Conservation (phyloP, 2,797 vertebrate genomes). For the Phoxinus dragarum region DNA sequence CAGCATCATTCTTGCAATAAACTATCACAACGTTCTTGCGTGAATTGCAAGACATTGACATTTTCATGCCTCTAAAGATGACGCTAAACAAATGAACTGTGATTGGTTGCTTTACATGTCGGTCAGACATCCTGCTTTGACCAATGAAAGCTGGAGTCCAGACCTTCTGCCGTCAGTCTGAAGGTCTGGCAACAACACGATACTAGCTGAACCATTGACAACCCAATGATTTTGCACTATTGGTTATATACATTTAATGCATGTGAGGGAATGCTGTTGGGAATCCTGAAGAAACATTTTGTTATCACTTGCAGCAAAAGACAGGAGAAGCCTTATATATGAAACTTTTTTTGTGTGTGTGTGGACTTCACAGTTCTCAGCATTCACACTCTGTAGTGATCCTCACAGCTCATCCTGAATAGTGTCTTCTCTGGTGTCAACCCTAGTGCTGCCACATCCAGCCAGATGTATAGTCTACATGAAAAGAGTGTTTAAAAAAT, state of each 20-base stretch:
- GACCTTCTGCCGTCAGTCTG: too few species aligned
- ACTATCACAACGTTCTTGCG: too few species aligned
- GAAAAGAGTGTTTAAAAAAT: background rate
- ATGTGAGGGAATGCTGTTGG: background rate
- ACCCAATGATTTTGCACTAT: background rate
- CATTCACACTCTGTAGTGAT: slow-evolving; percentile 4
- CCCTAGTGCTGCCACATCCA: background rate
- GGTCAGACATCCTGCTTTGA: background rate
- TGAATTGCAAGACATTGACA: background rate
- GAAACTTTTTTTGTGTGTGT: background rate
- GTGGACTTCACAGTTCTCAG: slow-evolving; percentile 25
- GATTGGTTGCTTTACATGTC: too few species aligned
- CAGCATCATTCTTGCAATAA: too few species aligned
- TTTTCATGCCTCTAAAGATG: too few species aligned
- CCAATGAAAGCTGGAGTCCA: too few species aligned
- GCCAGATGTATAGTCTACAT: background rate
- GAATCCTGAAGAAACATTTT: slow-evolving; percentile 19
- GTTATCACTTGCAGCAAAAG: background rate
- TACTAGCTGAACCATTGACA: background rate
- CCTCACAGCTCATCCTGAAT: slow-evolving; percentile 15
- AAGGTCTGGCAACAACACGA: too few species aligned
- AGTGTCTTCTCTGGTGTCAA: slow-evolving; percentile 17
- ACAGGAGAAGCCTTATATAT: background rate
- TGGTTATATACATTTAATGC: background rate
- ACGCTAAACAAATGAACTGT: too few species aligned